Conservation (phyloP, 92 coral and sea anemone species). For the Zoanthus sansibaricus region DNA sequence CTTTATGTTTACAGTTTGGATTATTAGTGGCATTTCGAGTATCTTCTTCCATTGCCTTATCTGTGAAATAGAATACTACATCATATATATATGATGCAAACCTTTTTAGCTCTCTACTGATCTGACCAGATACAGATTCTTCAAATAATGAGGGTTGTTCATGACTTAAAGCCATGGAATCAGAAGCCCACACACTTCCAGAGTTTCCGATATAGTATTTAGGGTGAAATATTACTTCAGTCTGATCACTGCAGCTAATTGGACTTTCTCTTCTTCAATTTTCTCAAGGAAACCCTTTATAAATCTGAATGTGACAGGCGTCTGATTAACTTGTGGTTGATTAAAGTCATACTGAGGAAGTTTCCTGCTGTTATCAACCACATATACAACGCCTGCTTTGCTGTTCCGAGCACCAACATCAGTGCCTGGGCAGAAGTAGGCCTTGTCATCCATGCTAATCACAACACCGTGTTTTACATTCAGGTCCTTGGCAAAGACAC, state of each 20-base stretch:
- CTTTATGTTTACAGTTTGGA: conserved; percentile 39
- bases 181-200: conserved; percentile 53
- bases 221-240: conserved; percentile 24
- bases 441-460: conserved; percentile 4
- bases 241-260: conserved; percentile 28
- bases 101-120: neutral
- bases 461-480: conserved; percentile 34
- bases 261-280: neutral
- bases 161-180: conserved; percentile 22
- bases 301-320: conserved; percentile 51
- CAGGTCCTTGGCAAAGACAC: conserved; percentile 34
- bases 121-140: neutral
- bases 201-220: conserved; percentile 47
- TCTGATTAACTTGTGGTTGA: conserved; percentile 56
- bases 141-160: conserved; percentile 19
- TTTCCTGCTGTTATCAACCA: conserved; percentile 34
- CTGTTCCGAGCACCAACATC: conserved; percentile 64
- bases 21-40: conserved; percentile 49
- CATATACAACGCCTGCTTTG: conserved; percentile 52
- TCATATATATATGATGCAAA: conserved; percentile 10
- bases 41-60: conserved; percentile 30
- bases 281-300: conserved; percentile 32
- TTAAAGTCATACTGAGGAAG: conserved; percentile 51
- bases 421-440: conserved; percentile 52
- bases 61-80: conserved; percentile 5